Evolutionary conservation across 1,140 invertebrate genomes (phyloP).

Genomic region (Galleria mellonella): DNA sequence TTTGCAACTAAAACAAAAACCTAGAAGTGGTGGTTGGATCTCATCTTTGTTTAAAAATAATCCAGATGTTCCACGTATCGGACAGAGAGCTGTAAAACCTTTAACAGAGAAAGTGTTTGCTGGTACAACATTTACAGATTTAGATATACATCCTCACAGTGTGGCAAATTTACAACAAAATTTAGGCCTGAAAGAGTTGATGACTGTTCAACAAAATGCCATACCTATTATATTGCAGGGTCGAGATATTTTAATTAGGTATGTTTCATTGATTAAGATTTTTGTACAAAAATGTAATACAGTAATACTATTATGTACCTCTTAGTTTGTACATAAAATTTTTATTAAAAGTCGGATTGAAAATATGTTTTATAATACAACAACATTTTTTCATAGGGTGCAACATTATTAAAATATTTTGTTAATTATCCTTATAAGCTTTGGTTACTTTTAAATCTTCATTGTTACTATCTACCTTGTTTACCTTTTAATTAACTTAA

Average conservation of each 20-base stretch:
- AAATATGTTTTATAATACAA: too few species aligned
- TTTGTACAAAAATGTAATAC: too few species aligned
- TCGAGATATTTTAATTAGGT: slow-evolving; percentile 85
- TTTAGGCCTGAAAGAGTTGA: slow-evolving; percentile 84
- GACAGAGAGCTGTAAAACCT: slow-evolving; percentile 80
- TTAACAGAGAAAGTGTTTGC: slow-evolving; percentile 85
- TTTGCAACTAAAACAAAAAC: slow-evolving; percentile 54
- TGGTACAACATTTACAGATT: slow-evolving; percentile 77
- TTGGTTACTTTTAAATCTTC: too few species aligned
- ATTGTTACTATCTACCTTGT: too few species aligned
- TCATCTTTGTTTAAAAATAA: slow-evolving; percentile 83
- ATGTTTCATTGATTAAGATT: slow-evolving; percentile 14
- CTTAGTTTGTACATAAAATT: too few species aligned
- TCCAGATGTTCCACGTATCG: slow-evolving; percentile 81
- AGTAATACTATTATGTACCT: too few species aligned
- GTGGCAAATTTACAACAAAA: slow-evolving; percentile 87
- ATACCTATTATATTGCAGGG: slow-evolving; percentile 87
- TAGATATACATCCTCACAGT: slow-evolving; percentile 82
- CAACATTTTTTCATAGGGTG: too few species aligned
- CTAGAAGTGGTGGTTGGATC: slow-evolving; percentile 57
- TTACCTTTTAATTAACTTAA: too few species aligned
- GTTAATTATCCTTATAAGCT: too few species aligned
- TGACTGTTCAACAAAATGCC: slow-evolving; percentile 88
- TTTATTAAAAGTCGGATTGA: too few species aligned
- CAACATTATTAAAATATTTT: too few species aligned